phyloP scores from a whole-genome alignment of 2,888 invertebrate genomes.

The Beris chalybata region DNA sequence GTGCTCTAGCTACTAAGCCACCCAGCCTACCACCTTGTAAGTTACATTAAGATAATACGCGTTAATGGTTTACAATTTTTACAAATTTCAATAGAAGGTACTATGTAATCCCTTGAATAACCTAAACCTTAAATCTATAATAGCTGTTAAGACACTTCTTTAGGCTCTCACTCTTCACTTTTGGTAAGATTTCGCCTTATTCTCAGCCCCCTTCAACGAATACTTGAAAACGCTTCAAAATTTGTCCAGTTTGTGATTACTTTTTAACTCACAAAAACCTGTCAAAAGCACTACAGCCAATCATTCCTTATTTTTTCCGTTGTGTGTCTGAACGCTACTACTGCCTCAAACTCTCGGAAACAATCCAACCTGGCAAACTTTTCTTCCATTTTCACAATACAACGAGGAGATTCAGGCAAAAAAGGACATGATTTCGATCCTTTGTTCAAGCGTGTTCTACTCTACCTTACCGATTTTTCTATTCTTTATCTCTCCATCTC shows the following conservation, averaged over 20 bases:
- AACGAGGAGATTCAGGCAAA: constrained; percentile 1
- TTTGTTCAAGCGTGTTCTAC: constrained; percentile 37
- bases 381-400: constrained; percentile 15
- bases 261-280: constrained; percentile 31
- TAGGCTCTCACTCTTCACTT: too few relatives aligned
- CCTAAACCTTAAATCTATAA: too few relatives aligned
- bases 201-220: too few relatives aligned
- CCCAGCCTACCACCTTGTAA: too few relatives aligned
- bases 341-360: background rate
- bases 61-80: too few relatives aligned
- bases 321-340: background rate
- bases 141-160: too few relatives aligned
- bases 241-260: constrained; percentile 12
- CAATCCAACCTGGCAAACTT: constrained; percentile 20
- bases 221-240: background rate
- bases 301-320: constrained; percentile 20
- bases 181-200: too few relatives aligned
- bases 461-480: constrained; percentile 12
- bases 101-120: too few relatives aligned
- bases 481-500: constrained; percentile 1
- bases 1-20: too few relatives aligned
- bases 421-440: constrained; percentile 34
- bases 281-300: constrained; percentile 38
- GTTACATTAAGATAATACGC: too few relatives aligned
- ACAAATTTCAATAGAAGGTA: too few relatives aligned